Evolutionary conservation across 2,113 vertebrate genomes (phyloP), one percentile per base, ranked within the genome.

Genomic region (Orientallactaga bullata): DNA sequence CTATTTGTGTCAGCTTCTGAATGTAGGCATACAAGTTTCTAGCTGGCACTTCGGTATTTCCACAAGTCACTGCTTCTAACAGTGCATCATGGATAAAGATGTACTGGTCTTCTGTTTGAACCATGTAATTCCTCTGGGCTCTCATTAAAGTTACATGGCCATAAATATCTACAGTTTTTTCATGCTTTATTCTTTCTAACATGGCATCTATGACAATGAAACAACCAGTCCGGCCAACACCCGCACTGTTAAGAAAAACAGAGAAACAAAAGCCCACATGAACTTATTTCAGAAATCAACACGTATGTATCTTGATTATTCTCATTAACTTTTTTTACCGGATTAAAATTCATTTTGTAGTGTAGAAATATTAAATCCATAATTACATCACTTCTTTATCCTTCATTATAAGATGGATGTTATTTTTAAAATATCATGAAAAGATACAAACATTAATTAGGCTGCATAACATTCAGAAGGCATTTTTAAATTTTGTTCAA

Each of bases 181-280:
- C 99, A 97, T 99, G 99, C 97, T 99, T 99, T 98, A 99, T 99
- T 96, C 99, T 98, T 98, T 99, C 99, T 98, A 99, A 97, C 99
- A 99, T 99, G 97, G 99, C 99, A 97, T 99, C 99, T 97, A 99
- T 99, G 97, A 99, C 99, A 94, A 99, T 99, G 98, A 99, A 99
- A 98, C 99, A 99, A 92, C 99, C 99, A 79, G 99, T 99, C 97
- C 99, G 98, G 97, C 99, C 99, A 89, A 99, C 99, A 87, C 99
- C 99, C 95, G 99, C 99, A 93, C 99, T 99, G 93, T 16, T 16
- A 95, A 97, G 73, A 94, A 68, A 97, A 97, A 93, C 47, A 96
- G 88, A 96, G 26, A 80, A 69, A 71, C 5, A 60, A n/a, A 94
- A 35, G 30, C 9, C 32, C 30, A 85, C 60, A 78, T 60, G 71